A percentile compares a stretch with the other conserved stretches of the same genome.
phyloP scores from a whole-genome alignment of 2,888 invertebrate genomes.

The Caenorhabditis sp. region DNA sequence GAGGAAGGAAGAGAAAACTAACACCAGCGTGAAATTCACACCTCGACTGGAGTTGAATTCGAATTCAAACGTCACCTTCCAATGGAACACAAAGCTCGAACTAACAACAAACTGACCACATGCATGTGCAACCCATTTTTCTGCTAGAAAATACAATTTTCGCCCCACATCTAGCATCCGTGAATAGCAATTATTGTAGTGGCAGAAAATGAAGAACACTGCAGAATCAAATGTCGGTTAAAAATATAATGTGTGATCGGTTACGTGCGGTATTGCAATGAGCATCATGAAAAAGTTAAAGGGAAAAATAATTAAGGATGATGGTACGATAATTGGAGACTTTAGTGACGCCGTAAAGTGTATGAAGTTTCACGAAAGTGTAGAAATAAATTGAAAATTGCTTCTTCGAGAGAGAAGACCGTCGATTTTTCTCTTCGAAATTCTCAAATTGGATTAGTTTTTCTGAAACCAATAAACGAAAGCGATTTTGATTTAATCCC shows the following conservation, averaged over 20 bases:
- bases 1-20: conserved; percentile 26
- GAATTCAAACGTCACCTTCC: conserved; percentile 4
- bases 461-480: not conserved
- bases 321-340: conserved; percentile 43
- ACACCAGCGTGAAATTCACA: conserved; percentile 33
- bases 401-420: not conserved
- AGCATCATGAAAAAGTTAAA: not conserved
- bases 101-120: conserved; percentile 32
- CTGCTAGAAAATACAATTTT: not conserved
- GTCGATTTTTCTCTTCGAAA: too few species aligned
- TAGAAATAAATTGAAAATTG: not conserved
- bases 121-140: not conserved
- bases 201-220: conserved; percentile 10
- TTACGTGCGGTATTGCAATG: conserved; percentile 42
- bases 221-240: conserved; percentile 3
- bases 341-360: not conserved
- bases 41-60: conserved; percentile 22
- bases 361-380: conserved; percentile 6
- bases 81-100: conserved; percentile 17
- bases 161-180: not conserved
- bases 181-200: not conserved
- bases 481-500: too few species aligned
- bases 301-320: conserved; percentile 20
- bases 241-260: conserved; percentile 1
- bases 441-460: conserved; percentile 13